phyloP scores from a whole-genome alignment of 2,113 vertebrate genomes.

The Artemisiospiza belli region DNA sequence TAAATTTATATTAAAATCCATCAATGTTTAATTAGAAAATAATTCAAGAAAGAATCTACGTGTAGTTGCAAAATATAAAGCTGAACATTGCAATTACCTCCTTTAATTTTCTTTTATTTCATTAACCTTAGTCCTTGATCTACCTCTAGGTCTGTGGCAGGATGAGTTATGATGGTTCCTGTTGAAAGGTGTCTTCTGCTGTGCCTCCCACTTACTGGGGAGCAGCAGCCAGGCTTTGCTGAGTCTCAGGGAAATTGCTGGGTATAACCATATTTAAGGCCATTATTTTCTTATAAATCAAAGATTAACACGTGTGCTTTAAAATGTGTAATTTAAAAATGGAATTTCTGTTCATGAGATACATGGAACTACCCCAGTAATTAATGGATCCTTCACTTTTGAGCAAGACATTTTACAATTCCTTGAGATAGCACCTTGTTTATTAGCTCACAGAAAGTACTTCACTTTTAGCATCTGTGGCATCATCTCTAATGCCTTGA shows the following conservation, averaged over 20 bases:
- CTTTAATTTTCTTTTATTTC: background rate
- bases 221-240: background rate
- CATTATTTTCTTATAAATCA: slow-evolving; percentile 8
- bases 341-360: background rate
- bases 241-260: background rate
- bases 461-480: background rate
- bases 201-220: background rate
- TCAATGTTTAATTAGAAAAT: background rate
- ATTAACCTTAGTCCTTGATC: background rate
- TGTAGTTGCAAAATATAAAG: background rate
- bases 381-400: background rate
- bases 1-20: background rate
- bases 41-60: rapidly evolving
- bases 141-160: background rate
- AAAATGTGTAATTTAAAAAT: slow-evolving; percentile 34
- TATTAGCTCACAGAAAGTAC: background rate
- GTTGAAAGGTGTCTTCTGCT: background rate
- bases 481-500: background rate
- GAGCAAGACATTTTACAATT: background rate
- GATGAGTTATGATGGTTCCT: background rate
- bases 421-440: background rate
- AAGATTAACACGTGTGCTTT: background rate
- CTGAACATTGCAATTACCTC: background rate
- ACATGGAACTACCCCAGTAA: background rate
- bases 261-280: background rate